Conservation (phyloP, 2,888 invertebrate species). For the Pecten maximus region DNA sequence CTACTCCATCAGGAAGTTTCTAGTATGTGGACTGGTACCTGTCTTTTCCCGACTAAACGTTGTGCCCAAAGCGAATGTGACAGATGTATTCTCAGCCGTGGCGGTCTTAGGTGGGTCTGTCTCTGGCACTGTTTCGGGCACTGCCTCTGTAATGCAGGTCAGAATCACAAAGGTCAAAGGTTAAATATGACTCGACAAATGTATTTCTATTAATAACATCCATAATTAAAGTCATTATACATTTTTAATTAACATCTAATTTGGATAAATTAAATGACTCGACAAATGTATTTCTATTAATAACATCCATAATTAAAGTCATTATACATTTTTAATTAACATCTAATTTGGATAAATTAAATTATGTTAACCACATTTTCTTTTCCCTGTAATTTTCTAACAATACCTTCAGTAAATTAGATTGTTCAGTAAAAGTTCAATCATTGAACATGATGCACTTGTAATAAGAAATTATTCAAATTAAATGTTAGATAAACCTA, state of each 20-base stretch:
- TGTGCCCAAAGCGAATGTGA: constrained; percentile 81
- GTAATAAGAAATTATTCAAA: too few species aligned
- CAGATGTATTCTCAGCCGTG: constrained; percentile 63
- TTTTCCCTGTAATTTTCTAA: too few species aligned
- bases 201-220: background rate
- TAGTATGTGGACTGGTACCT: constrained; percentile 58
- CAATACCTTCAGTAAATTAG: too few species aligned
- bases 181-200: background rate
- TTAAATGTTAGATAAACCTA: too few species aligned
- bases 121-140: background rate
- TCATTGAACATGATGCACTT: too few species aligned
- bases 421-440: too few species aligned
- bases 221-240: background rate
- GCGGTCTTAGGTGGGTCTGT: constrained; percentile 58
- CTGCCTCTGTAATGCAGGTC: background rate
- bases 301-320: background rate
- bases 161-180: background rate
- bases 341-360: too few species aligned
- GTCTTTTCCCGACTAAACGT: constrained; percentile 76
- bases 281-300: background rate
- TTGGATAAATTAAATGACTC: too few species aligned
- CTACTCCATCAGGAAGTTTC: too few species aligned
- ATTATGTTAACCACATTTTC: too few species aligned
- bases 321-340: background rate
- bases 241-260: background rate